Conservation (phyloP, 2,797 vertebrate species). For the Balearica regulorum region DNA sequence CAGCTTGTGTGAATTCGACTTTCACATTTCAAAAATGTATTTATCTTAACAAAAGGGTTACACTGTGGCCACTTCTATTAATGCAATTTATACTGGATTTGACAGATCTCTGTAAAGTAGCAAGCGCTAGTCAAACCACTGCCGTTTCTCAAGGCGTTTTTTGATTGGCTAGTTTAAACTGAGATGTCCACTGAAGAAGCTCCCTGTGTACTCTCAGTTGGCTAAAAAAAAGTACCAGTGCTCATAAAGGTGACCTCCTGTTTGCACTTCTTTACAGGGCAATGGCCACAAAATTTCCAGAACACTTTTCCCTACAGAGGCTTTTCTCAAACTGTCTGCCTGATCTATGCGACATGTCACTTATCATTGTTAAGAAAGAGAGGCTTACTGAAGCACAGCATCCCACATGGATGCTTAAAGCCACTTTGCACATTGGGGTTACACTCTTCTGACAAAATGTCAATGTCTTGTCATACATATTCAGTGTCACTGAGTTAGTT, state of each 20-base stretch:
- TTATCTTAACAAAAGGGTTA: not conserved
- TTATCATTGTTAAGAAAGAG: conserved; percentile 8
- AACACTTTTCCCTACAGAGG: not conserved
- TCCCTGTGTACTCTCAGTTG: not conserved
- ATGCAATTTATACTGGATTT: not conserved
- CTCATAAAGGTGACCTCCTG: not conserved
- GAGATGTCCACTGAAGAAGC: not conserved
- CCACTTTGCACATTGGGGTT: conserved; percentile 2
- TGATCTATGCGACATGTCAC: not conserved
- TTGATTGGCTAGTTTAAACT: not conserved
- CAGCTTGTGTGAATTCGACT: not conserved
- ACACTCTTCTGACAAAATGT: conserved; percentile 53
- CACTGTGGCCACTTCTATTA: not conserved
- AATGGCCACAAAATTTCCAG: not conserved
- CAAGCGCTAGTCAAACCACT: not conserved
- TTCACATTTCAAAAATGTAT: not conserved
- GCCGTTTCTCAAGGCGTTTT: not conserved
- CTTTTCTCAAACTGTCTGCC: not conserved
- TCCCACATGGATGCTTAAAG: conserved; percentile 30
- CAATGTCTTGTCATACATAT: conserved; percentile 45
- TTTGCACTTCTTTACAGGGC: not conserved
- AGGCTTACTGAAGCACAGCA: not conserved
- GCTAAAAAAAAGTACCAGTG: not conserved
- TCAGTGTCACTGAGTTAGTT: conserved; percentile 34
- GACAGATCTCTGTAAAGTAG: not conserved